Evolutionary conservation across 2,113 vertebrate genomes (phyloP).

Genomic region (Salvelinus sp.): DNA sequence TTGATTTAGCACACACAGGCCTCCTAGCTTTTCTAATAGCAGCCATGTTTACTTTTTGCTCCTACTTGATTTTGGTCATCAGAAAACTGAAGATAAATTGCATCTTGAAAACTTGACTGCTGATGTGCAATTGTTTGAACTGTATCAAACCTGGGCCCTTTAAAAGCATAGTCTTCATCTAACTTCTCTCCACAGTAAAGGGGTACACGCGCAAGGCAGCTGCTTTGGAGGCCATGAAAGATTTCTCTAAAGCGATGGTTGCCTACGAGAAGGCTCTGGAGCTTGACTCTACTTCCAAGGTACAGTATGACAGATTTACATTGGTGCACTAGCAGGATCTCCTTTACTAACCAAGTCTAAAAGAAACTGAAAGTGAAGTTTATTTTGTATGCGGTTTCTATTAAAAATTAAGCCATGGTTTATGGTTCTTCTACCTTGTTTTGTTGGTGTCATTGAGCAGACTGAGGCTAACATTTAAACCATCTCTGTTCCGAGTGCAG

Average conservation of each 20-base stretch:
- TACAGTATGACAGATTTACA: constrained; percentile 45
- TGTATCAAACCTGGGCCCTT: background rate
- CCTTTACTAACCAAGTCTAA: too few species aligned
- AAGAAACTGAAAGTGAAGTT: too few species aligned
- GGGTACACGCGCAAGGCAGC: constrained; percentile 90
- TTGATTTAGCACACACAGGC: background rate
- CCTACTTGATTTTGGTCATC: too few species aligned
- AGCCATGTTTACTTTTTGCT: too few species aligned
- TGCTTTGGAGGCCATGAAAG: constrained; percentile 92
- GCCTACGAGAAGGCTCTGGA: constrained; percentile 90
- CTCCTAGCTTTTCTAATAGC: too few species aligned
- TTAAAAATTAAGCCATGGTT: background rate
- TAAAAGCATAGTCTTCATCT: background rate
- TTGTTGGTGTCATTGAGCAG: background rate
- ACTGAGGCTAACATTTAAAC: background rate
- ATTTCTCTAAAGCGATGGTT: constrained; percentile 89
- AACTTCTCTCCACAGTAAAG: constrained; percentile 76
- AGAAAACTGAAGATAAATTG: too few species aligned
- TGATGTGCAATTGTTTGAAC: too few species aligned
- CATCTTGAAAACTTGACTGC: too few species aligned
- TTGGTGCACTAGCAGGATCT: background rate
- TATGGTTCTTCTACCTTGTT: background rate
- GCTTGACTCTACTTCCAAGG: constrained; percentile 86
- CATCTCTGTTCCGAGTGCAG: constrained; percentile 51
- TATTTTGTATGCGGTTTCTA: too few species aligned